These are phyloP conservation scores for Amblyornis subalaris DNA, from an alignment of 2,113 vertebrate genomes.

Conservation along the genomic window DNA sequence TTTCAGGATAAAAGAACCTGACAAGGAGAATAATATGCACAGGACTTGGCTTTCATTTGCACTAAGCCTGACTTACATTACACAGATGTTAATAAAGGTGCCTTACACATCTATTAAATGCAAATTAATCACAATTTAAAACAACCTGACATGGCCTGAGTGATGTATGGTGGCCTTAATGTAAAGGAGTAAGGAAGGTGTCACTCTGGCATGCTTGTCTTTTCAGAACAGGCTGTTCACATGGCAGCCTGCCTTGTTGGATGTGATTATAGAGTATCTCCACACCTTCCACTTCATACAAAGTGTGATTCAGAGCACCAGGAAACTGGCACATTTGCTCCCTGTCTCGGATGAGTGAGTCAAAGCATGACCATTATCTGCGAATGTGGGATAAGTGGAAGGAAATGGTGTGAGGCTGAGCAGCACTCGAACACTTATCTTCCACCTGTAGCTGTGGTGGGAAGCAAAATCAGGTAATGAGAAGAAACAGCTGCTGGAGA, in stretches of 20 bases:
- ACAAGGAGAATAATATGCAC: background rate
- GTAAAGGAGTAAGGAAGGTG: background rate
- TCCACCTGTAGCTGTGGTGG: slow-evolving; percentile 18
- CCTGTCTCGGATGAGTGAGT: background rate
- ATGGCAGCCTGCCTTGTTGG: background rate
- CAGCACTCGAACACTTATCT: background rate
- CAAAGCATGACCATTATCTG: slow-evolving; percentile 6
- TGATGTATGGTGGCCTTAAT: background rate
- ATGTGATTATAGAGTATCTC: background rate
- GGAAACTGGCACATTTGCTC: background rate
- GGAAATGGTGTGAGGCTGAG: slow-evolving; percentile 11
- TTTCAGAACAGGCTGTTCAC: background rate
- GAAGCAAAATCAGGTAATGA: slow-evolving; percentile 17
- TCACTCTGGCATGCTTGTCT: background rate
- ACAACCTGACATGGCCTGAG: background rate
- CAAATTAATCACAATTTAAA: slow-evolving; percentile 12
- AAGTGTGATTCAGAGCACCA: background rate
- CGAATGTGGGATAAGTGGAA: background rate
- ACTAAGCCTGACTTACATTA: background rate
- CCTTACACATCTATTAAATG: slow-evolving; percentile 2
- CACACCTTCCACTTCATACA: background rate
- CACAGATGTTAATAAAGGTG: slow-evolving; percentile 5
- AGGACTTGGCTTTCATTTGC: background rate
- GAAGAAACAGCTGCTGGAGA: slow-evolving; percentile 11
- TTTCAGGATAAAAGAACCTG: background rate